phyloP scores from a whole-genome alignment of 2,797 vertebrate species.

The Gastrophryne carolinensis region DNA sequence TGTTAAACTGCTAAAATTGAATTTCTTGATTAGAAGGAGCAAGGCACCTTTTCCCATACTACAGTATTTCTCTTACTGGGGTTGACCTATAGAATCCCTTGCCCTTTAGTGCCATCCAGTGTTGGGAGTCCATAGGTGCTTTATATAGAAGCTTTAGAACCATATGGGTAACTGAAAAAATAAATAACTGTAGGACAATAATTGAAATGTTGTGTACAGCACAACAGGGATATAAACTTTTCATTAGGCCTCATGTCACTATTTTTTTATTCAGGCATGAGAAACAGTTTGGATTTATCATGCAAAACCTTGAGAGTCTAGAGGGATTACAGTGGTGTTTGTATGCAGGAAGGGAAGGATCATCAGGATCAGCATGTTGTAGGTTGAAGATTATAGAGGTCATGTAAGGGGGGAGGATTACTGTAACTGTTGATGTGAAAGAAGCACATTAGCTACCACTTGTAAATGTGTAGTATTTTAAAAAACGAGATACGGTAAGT shows the following conservation, averaged over 20 bases:
- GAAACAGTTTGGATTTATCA: slow-evolving; percentile 8
- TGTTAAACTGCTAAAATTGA: too few species aligned
- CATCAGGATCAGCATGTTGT: slow-evolving; percentile 31
- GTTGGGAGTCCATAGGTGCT: too few species aligned
- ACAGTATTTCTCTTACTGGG: too few species aligned
- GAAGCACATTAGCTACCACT: neutral
- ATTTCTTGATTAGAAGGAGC: too few species aligned
- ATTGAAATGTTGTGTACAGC: too few species aligned
- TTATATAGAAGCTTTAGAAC: too few species aligned
- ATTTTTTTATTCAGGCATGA: neutral
- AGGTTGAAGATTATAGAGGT: slow-evolving; percentile 45
- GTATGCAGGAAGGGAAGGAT: slow-evolving; percentile 12
- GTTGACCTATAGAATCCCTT: too few species aligned
- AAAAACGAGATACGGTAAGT: too few species aligned
- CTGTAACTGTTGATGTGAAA: slow-evolving; percentile 23
- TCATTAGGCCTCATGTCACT: neutral
- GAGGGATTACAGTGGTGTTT: slow-evolving; percentile 27
- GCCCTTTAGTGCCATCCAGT: too few species aligned
- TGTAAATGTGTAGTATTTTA: neutral
- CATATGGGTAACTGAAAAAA: too few species aligned
- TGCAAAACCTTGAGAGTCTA: slow-evolving; percentile 24
- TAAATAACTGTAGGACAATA: too few species aligned
- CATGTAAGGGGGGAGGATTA: slow-evolving; percentile 34
- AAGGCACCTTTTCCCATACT: too few species aligned
- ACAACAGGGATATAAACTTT: neutral